phyloP scores from a whole-genome alignment of 2,113 vertebrate species.

The Felis chaus region DNA sequence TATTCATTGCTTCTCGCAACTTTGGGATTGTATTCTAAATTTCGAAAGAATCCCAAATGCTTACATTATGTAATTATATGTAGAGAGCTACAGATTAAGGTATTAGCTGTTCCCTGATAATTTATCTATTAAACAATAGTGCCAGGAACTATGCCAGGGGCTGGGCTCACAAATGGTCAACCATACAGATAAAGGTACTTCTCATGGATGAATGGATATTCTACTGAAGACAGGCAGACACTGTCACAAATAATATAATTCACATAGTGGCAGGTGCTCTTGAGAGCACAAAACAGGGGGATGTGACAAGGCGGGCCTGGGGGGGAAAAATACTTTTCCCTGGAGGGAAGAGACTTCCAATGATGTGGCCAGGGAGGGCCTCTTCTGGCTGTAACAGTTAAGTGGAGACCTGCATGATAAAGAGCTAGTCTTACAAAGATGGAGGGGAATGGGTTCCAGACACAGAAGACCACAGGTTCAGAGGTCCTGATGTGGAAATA shows the following conservation, averaged over 20 bases:
- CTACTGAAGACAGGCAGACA: neutral
- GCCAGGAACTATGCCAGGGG: neutral
- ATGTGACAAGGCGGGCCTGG: neutral
- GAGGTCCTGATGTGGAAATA: neutral
- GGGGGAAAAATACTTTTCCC: no score
- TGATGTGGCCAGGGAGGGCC: no score
- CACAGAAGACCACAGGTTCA: neutral
- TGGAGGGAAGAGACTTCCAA: neutral
- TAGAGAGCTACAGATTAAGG: neutral
- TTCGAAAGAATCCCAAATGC: slow-evolving; percentile 18
- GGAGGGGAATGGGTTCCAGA: neutral
- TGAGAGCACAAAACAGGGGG: neutral
- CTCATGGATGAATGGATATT: neutral
- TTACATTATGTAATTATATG: neutral
- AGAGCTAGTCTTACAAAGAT: neutral
- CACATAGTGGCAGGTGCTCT: neutral
- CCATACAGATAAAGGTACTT: neutral
- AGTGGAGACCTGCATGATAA: neutral
- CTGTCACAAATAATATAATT: slow-evolving; percentile 8
- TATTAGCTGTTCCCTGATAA: neutral
- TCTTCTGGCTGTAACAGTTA: neutral
- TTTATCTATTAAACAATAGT: neutral
- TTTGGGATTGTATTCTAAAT: slow-evolving; percentile 34
- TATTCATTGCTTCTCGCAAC: neutral
- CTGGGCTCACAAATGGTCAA: neutral